Conservation (phyloP, 2,797 vertebrate genomes). For the Eremophila alpestris region DNA sequence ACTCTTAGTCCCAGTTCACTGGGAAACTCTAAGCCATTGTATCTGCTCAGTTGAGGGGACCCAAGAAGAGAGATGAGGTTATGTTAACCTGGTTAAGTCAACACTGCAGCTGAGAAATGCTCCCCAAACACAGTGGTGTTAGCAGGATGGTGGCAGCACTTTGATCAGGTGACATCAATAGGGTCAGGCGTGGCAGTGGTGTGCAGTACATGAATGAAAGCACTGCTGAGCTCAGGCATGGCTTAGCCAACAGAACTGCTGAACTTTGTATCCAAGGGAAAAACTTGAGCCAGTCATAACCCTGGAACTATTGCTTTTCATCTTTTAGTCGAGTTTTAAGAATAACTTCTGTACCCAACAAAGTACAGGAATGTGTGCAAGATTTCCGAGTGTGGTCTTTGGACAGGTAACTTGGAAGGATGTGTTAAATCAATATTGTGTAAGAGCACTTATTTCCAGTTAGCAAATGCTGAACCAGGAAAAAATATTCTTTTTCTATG, state of each 20-base stretch:
- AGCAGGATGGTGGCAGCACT: conserved; percentile 13
- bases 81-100: conserved; percentile 53
- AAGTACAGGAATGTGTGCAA: neutral
- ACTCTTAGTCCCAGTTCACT: neutral
- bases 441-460: neutral
- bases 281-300: neutral
- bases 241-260: neutral
- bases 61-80: neutral
- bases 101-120: conserved; percentile 30
- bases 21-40: neutral
- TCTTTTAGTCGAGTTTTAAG: neutral
- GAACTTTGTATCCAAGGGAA: neutral
- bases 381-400: neutral
- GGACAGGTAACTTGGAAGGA: neutral
- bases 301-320: neutral
- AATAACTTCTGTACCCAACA: neutral
- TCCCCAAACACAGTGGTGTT: neutral
- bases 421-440: neutral
- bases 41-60: neutral
- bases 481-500: neutral
- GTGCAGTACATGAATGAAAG: neutral
- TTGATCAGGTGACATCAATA: conserved; percentile 41
- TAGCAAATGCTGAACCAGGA: neutral
- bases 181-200: neutral
- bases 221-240: neutral